Base-by-base conservation (phyloP, 2,113 vertebrate species). In the Brachypodius melanocephalos region DNA sequence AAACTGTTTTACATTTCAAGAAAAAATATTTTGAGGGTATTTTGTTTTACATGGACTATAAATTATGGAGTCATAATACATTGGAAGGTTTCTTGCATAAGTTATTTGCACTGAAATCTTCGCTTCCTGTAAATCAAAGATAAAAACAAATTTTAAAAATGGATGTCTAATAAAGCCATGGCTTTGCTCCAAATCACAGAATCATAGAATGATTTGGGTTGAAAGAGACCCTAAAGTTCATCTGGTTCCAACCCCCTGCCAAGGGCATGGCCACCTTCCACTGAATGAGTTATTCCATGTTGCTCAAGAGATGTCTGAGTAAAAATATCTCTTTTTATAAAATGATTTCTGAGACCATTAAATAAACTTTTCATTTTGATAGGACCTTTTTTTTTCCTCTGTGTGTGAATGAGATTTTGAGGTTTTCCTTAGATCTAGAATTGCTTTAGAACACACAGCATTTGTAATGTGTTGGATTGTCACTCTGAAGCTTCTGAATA, bases 221-320 rank as follows among this genome's bases (percentile, higher is more conserved):
- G 18, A 57, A 66, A 73, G 12, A 22, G 6, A 59, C 32, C 28
- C 58, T 67, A 67, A 74, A 74, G 51, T 18, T 43, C 59, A 29
- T n/a, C 12, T 28, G 6, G 10, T 59, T 58, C 43, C 38, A 58
- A 1, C 1, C 3, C 15, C 6, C 12, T 58, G 10, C 22, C 9
- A 2, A 11, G 22, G 32, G 10, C 7, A 28, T 15, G 32, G 43
- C 24, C 18, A 24, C 22, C 15, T 66, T n/a, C 43, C 67, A 43
- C 22, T 18, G 6, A 34, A 65, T 15, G 36, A 26, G 52, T 24
- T 80, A 5, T 57, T 88, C 46, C 10, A 8, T 58, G 2, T 69
- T 62, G 83, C 62, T 83, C 55, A 82, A 17, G 40, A 42, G 22
- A 19, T 54, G 1, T n/a, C 48, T 61, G 19, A 17, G 19, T 73